phyloP scores from a whole-genome alignment of 2,797 vertebrate species.

The Kryptolebias ocellatus region DNA sequence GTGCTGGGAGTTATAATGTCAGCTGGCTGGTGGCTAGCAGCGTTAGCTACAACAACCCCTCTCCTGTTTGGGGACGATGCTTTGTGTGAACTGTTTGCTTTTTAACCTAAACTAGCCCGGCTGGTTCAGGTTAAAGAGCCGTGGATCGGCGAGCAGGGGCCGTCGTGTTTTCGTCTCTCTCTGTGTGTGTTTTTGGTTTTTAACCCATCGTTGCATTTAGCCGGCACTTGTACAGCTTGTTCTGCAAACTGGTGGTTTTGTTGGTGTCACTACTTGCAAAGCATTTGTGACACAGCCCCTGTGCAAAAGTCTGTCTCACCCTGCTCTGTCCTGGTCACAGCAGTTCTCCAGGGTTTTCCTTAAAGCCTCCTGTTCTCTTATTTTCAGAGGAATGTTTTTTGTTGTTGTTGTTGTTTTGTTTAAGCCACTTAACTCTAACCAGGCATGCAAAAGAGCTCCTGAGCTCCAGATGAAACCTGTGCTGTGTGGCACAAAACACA shows the following conservation, averaged over 20 bases:
- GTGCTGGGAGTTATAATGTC: constrained; percentile 67
- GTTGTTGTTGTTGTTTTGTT: too few species aligned
- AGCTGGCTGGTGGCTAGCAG: constrained; percentile 61
- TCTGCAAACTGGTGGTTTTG: constrained; percentile 58
- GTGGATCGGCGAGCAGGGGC: neutral
- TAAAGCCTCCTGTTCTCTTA: too few species aligned
- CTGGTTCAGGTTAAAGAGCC: constrained; percentile 1
- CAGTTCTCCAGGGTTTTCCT: too few species aligned
- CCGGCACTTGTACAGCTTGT: constrained; percentile 44
- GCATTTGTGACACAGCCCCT: too few species aligned
- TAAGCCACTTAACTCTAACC: too few species aligned
- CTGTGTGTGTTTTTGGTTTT: neutral
- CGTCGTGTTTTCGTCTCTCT: neutral
- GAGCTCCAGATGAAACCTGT: too few species aligned
- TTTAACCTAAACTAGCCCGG: constrained; percentile 11
- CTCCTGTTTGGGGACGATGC: constrained; percentile 50
- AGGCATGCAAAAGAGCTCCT: too few species aligned
- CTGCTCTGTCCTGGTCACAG: too few species aligned
- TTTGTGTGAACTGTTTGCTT: constrained; percentile 54
- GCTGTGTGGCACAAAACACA: too few species aligned
- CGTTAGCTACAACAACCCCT: constrained; percentile 62
- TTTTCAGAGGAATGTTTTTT: too few species aligned
- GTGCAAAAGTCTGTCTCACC: too few species aligned
- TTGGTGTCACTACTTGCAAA: constrained; percentile 36
- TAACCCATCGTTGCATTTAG: neutral